Evolutionary conservation across 2,113 vertebrate species (phyloP), one percentile per base, ranked within the genome.

Genomic region (Takifugu bimaculatus): DNA sequence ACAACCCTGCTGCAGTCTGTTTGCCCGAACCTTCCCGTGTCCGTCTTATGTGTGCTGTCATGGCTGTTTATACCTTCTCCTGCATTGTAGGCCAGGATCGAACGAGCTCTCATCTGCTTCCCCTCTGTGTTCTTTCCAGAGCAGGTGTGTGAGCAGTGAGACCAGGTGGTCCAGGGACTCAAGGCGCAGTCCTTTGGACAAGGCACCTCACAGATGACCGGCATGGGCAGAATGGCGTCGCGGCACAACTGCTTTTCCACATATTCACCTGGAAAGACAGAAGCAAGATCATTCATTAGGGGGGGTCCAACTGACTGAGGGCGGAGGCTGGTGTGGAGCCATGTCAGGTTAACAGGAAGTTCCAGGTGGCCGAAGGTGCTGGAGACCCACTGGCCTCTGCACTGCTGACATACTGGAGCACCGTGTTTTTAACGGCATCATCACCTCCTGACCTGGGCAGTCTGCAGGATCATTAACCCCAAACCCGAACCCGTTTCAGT

Each of bases 91-190:
- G 97, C 96, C 44, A 98, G 88, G 54, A 99, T 89, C 42, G 96
- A 96, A 25, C 95, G 93, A 0, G 93, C 81, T 7, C 96, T 91
- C 42, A 89, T 91, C 90, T 99, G 95, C 55, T 84, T 94, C n/a
- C 97, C 97, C 81, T 99, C 97, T 0, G 94, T 96, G 78, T 93
- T 96, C 86, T 98, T 99, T 2, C 97, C 94, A 0, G 97, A 98
- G 90, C 97, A 99, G 81, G 97, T 99, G 74, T 99, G 93, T 0
- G 97, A 99, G 78, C 97, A 99, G 65, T 92, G 93, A 6, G 94
- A 94, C 97, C 97, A 99, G 0, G 81, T 0, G 0, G 94, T 95
- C 97, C 97, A 99, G 53, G 77, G 58, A 80, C 93, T 98, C 65
- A 99, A 93, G 29, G 93, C 94, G 54, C 97, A 99, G 87, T 98